Evolutionary conservation across 2,113 vertebrate species (phyloP).

Genomic region (Abramis brama): DNA sequence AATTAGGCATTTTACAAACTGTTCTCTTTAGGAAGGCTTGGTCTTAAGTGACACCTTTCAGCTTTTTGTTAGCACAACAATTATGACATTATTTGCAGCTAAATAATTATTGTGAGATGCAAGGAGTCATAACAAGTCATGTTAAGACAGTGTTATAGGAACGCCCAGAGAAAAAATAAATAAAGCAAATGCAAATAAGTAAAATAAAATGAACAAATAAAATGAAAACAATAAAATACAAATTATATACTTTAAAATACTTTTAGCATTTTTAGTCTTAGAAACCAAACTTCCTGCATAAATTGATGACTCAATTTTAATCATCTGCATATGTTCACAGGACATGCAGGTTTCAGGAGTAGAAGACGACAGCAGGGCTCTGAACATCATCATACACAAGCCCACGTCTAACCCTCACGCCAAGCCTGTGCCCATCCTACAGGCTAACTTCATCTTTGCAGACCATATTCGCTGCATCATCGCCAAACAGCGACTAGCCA

Average conservation of each 20-base stretch:
- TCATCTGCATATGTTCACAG: conserved; percentile 66
- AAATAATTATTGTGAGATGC: not conserved
- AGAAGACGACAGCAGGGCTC: conserved; percentile 93
- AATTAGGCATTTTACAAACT: not conserved
- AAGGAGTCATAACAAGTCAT: not conserved
- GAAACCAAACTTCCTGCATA: not conserved
- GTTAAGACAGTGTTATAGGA: not conserved
- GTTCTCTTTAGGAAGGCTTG: not conserved
- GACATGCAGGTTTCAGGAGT: conserved; percentile 99
- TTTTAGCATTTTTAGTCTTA: not conserved
- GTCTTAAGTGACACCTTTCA: not conserved
- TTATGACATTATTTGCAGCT: not conserved
- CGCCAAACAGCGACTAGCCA: conserved; percentile 95
- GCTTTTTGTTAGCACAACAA: not conserved
- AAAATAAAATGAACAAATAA: not conserved
- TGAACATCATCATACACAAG: conserved; percentile 95
- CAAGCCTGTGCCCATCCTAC: conserved; percentile 96
- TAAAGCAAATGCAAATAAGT: not conserved
- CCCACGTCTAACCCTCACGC: conserved; percentile 95
- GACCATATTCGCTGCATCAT: conserved; percentile 99
- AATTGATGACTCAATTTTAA: not conserved
- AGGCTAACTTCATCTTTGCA: conserved; percentile 94
- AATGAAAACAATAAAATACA: not conserved
- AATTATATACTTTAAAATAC: not conserved
- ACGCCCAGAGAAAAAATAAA: not conserved